Evolutionary conservation across 35 echinoderm and acorn worm species (phyloP), one percentile per base, ranked within the genome.

Genomic region (Antedon bifida): DNA sequence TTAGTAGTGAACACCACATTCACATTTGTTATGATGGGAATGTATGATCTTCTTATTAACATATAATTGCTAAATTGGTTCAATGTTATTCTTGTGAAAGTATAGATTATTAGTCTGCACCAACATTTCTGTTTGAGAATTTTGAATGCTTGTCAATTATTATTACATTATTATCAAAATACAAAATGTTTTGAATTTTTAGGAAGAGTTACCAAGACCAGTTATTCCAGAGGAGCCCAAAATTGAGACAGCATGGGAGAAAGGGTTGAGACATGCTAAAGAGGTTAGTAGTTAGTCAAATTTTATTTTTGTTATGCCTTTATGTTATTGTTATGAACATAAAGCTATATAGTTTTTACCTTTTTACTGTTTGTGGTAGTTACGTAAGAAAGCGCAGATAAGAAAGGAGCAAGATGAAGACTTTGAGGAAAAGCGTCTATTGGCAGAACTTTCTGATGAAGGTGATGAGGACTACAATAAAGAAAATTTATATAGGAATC

Each of bases 241-340:
- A 29, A 75, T 39, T 33, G 93, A 96, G 74, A 83, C 89, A 33
- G 93, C 86, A 34, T 96, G 93, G 93, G 93, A 96, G 77, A 82
- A 89, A 45, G 93, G 93, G 29, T 84, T 96, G 16, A 77, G 93
- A 31, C 93, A 96, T 83, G 93, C 93, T 5, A 89, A 91, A 84
- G 93, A 96, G 84, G 93, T 96, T 79, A 83, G 83, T 78, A 74
- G 13, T 39, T 46, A 13, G 30, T 39, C n/a, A n/a, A n/a, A n/a
- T 82, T 79, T 10, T 79, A 12, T 32, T 79, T 31, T 33, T 32
- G 5, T 34, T 36, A 16, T 44, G 39, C 16, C 5, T 16, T 44
- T 44, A 8, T 44, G 39, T 44, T 44, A 44, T 44, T 44, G 39
- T 44, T n/a, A n/a, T n/a, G n/a, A n/a, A n/a, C n/a, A n/a, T n/a